phyloP scores from a whole-genome alignment of 2,888 invertebrate genomes.

The Hartigia nigra region DNA sequence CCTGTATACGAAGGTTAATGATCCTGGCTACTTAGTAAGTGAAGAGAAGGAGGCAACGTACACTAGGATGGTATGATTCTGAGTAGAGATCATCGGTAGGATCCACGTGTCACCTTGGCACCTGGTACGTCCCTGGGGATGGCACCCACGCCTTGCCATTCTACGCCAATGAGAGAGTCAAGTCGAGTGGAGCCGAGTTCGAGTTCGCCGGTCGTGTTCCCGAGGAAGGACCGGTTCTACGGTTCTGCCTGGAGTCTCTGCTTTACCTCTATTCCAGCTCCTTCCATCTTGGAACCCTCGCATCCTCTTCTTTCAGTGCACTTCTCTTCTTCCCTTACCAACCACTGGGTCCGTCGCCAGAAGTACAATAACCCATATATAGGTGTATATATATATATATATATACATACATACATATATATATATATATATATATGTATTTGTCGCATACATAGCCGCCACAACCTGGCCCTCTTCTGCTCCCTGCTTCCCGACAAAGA shows the following conservation, averaged over 20 bases:
- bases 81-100: background rate
- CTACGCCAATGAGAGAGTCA: slow-evolving; percentile 49
- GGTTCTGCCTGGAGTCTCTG: slow-evolving; percentile 3
- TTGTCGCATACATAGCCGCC: background rate
- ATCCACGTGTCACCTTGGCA: background rate
- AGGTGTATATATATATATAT: too few species aligned
- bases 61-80: background rate
- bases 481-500: background rate
- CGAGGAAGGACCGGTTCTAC: slow-evolving; percentile 53
- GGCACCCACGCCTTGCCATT: slow-evolving; percentile 39
- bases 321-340: background rate
- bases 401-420: too few species aligned
- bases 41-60: background rate
- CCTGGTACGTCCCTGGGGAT: background rate
- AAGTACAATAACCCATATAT: too few species aligned
- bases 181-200: slow-evolving; percentile 36
- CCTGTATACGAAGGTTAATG: background rate
- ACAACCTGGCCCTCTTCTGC: background rate
- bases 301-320: slow-evolving; percentile 2
- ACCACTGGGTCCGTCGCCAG: background rate
- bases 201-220: slow-evolving; percentile 11
- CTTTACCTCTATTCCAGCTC: background rate
- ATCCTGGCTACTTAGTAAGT: background rate
- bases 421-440: background rate
- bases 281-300: slow-evolving; percentile 5